Conservation (phyloP, 2,113 vertebrate species). For the Gymnogyps californianus region DNA sequence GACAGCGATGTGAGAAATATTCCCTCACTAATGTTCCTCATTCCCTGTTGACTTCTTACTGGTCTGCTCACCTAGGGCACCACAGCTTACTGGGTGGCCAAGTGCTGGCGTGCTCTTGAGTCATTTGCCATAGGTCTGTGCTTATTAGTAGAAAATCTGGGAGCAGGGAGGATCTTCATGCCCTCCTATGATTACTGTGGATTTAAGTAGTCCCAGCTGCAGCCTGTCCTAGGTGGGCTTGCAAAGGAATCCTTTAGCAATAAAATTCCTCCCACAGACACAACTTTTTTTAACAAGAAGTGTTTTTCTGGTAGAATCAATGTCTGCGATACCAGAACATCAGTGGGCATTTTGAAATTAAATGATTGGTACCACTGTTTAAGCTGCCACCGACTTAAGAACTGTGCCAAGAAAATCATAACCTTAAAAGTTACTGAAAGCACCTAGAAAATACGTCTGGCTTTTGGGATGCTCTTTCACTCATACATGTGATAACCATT, state of each 20-base stretch:
- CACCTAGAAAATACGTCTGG: not conserved
- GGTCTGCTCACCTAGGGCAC: not conserved
- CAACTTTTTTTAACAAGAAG: not conserved
- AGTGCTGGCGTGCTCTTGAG: not conserved
- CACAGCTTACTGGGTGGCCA: not conserved
- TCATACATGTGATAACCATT: not conserved
- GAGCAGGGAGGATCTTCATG: accelerated
- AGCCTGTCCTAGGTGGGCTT: not conserved
- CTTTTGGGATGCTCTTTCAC: not conserved
- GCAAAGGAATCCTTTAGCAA: not conserved
- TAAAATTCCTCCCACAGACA: not conserved
- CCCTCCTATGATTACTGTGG: not conserved
- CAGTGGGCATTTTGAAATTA: not conserved
- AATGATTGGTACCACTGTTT: not conserved
- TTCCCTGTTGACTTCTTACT: not conserved
- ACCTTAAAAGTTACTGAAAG: not conserved
- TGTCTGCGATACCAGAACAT: not conserved
- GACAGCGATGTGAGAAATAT: not conserved
- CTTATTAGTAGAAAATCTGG: not conserved
- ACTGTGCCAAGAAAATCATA: not conserved
- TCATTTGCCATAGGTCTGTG: not conserved
- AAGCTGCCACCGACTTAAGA: not conserved
- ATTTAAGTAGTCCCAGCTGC: not conserved
- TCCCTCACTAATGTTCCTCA: not conserved
- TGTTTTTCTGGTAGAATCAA: not conserved